phyloP scores from a whole-genome alignment of 2,113 vertebrate species.

The Tringa solitaria region DNA sequence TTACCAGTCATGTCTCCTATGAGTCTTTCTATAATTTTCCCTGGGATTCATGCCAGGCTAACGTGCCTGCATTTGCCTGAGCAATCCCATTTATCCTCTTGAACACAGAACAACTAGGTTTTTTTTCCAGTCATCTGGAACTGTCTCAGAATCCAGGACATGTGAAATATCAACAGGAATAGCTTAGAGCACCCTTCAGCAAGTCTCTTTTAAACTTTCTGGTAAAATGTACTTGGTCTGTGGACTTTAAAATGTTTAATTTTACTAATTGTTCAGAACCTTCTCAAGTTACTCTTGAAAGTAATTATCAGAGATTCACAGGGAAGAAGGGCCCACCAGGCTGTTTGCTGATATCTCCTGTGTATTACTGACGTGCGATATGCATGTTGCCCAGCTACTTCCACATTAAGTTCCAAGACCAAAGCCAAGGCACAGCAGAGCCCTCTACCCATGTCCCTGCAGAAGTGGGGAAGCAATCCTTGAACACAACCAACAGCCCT shows the following conservation, averaged over 20 bases:
- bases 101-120: not conserved
- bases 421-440: not conserved
- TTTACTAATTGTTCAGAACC: not conserved
- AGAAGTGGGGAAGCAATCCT: not conserved
- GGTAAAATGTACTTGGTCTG: not conserved
- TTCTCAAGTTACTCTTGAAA: not conserved
- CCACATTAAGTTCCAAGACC: not conserved
- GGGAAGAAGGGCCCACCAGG: not conserved
- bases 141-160: not conserved
- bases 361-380: not conserved
- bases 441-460: not conserved
- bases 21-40: not conserved
- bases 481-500: fast-evolving
- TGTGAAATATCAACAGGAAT: not conserved
- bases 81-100: not conserved
- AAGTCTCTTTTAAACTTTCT: not conserved
- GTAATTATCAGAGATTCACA: not conserved
- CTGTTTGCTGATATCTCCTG: not conserved
- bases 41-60: not conserved
- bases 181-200: not conserved
- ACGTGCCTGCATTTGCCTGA: not conserved
- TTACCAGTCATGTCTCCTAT: not conserved
- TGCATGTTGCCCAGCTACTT: not conserved
- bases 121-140: not conserved
- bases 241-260: not conserved